Evolutionary conservation across 2,888 invertebrate species (phyloP).

Genomic region (Drosophila lutescens): DNA sequence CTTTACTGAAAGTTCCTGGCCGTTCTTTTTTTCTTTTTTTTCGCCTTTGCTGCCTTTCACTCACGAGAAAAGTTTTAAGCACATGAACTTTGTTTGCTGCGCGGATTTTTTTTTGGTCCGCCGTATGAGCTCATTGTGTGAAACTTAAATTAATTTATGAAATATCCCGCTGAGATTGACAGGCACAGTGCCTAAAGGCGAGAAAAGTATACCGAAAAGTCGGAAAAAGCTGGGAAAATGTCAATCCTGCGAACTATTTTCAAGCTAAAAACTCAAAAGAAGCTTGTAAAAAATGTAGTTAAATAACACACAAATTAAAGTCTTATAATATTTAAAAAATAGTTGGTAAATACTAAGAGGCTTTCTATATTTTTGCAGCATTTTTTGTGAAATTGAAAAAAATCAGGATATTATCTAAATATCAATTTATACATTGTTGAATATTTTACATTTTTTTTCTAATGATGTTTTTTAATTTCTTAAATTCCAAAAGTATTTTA

Average conservation of each 20-base stretch:
- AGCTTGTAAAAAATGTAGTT: not conserved
- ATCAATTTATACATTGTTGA: too few species aligned
- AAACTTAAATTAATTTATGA: slow-evolving; percentile 77
- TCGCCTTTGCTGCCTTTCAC: slow-evolving; percentile 50
- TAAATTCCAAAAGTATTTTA: too few species aligned
- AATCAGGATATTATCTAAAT: too few species aligned
- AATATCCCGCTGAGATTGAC: slow-evolving; percentile 65
- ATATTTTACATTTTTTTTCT: too few species aligned
- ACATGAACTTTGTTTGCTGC: slow-evolving; percentile 61
- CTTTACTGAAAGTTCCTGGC: slow-evolving; percentile 52
- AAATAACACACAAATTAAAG: not conserved
- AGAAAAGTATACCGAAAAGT: slow-evolving; percentile 1
- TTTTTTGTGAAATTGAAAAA: too few species aligned
- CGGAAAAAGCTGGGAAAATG: not conserved
- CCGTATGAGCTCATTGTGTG: slow-evolving; percentile 61
- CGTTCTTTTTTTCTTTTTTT: slow-evolving; percentile 34
- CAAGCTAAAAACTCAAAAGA: not conserved
- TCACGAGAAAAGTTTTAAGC: slow-evolving; percentile 71
- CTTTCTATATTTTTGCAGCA: too few species aligned
- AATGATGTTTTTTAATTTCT: too few species aligned
- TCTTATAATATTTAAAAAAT: not conserved
- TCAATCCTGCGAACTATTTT: not conserved
- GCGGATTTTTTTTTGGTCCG: slow-evolving; percentile 23
- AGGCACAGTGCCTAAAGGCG: slow-evolving; percentile 6
- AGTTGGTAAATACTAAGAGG: not conserved